Base-by-base conservation (phyloP, 2,888 invertebrate species). In the Xestia c-nigrum region DNA sequence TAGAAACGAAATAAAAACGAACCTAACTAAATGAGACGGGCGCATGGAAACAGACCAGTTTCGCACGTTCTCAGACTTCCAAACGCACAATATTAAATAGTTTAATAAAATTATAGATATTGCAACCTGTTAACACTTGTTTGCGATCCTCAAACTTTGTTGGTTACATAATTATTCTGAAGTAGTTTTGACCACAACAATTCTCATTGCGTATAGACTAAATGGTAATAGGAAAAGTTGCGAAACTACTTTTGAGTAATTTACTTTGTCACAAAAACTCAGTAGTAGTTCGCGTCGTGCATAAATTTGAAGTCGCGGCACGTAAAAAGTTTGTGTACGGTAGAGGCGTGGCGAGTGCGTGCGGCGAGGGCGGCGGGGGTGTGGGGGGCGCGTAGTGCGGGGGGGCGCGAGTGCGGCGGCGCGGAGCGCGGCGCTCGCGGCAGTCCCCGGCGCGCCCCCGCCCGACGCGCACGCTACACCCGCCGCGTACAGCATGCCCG, bases 361-460 rank as follows among this genome's bases (percentile, higher is more conserved):
- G 79, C 4, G 52, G 71, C 57, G 57, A 66, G 76, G 66, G n/a
- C 3, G 40, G 40, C 9, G 40, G 40, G n/a, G 2, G 70, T 57
- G 80, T 67, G 74, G 55, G 67, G 74, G 31, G n/a, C 43, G 63
- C 52, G 81, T 67, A 75, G 72, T 71, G 72, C 61, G 78, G 69
- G 74, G 63, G 70, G 63, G 72, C 74, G 72, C 64, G 78, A 71
- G 74, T 24, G 65, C 47, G 73, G 73, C 78, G 67, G 69, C 73
- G 83, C 86, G 88, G 87, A 87, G 84, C 76, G 80, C 74, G 88
- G 87, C 87, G 80, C 78, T 80, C 77, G 76, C 86, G 61, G 59
- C 84, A 83, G 83, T 84, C 67, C 70, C 75, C 64, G 76, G 76
- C 85, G 85, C 84, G 75, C 69, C 79, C 71, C 78, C 77, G 72